These are phyloP conservation scores for Prunella himalayana DNA, from an alignment of 2,113 vertebrate genomes.

Conservation along the genomic window DNA sequence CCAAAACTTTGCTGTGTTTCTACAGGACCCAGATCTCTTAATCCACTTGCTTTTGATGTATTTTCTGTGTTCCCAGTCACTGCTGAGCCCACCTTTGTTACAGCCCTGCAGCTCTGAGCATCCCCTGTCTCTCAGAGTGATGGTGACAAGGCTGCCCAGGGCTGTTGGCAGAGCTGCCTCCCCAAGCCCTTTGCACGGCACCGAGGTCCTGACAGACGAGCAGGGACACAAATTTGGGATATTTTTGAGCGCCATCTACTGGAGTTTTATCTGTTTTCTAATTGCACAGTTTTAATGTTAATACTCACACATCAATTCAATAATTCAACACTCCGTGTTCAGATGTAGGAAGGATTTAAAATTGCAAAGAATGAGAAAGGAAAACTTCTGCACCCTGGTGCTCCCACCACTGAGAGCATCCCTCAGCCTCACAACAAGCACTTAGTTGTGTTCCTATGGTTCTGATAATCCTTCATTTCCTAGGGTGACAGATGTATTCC, in stretches of 20 bases:
- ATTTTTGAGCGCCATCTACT: constrained; percentile 59
- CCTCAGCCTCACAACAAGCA: neutral
- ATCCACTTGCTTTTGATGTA: neutral
- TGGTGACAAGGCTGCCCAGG: neutral
- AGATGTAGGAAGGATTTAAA: neutral
- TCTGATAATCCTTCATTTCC: neutral
- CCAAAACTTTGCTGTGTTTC: neutral
- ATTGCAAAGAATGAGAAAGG: neutral
- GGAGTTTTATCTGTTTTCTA: neutral
- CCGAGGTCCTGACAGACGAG: accelerated
- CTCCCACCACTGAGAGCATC: neutral
- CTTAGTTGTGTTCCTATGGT: neutral
- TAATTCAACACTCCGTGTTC: neutral
- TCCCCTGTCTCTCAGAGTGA: neutral
- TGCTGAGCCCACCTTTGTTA: neutral
- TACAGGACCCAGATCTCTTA: neutral
- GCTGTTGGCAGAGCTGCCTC: neutral
- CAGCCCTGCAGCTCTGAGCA: neutral
- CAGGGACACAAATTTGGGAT: neutral
- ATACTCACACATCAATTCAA: accelerated
- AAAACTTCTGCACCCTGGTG: neutral
- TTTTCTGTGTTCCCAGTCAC: neutral
- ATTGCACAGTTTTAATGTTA: neutral
- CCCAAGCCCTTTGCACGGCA: accelerated
- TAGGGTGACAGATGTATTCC: neutral